phyloP scores from a whole-genome alignment of 1,140 invertebrate genomes.

The Drosophila bocqueti region DNA sequence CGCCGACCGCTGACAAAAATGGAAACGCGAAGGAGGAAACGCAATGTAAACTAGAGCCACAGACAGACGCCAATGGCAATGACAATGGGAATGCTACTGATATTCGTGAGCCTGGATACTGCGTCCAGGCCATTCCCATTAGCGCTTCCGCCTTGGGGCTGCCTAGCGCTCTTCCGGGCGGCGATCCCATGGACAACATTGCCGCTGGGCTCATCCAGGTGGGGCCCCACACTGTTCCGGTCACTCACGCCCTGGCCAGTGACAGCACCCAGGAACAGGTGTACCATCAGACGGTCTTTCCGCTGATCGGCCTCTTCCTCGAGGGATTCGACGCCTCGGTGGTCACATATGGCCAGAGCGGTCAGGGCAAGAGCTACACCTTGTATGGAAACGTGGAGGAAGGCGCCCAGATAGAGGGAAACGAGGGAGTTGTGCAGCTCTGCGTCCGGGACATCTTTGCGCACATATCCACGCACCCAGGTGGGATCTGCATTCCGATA shows the following conservation, averaged over 20 bases:
- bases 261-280: conserved; percentile 85
- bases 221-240: conserved; percentile 76
- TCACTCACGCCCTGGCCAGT: conserved; percentile 84
- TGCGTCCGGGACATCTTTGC: conserved; percentile 91
- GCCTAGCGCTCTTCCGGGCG: conserved; percentile 68
- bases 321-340: conserved; percentile 91
- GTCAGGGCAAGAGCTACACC: conserved; percentile 92
- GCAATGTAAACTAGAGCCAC: background rate
- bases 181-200: conserved; percentile 65
- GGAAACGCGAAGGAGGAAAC: conserved; percentile 10
- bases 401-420: conserved; percentile 89
- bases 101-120: conserved; percentile 79
- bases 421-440: conserved; percentile 91
- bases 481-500: conserved; percentile 15
- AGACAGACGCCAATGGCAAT: conserved; percentile 58
- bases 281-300: conserved; percentile 85
- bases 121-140: conserved; percentile 87
- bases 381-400: conserved; percentile 91
- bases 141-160: conserved; percentile 86
- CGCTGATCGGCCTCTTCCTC: conserved; percentile 88
- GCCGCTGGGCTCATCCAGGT: conserved; percentile 78
- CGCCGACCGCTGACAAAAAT: background rate
- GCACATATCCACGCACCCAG: conserved; percentile 87
- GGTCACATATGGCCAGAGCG: conserved; percentile 91
- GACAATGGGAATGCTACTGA: conserved; percentile 4